A percentile compares a stretch with the other conserved stretches of the same genome.
Conservation (phyloP, 2,113 vertebrate genomes). For the Eira barbara region DNA sequence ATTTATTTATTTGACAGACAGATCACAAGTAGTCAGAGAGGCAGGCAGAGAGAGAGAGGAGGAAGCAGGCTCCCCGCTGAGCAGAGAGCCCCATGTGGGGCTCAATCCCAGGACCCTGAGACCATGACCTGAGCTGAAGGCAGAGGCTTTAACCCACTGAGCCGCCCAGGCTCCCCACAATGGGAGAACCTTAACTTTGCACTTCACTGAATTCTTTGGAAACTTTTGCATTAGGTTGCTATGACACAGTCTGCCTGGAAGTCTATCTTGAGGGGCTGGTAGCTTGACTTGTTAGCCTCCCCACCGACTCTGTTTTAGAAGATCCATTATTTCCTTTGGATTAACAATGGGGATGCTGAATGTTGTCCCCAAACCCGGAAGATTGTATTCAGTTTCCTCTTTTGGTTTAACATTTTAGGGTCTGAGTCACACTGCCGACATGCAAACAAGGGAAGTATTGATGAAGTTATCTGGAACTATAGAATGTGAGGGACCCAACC, state of each 20-base stretch:
- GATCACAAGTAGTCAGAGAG: too few species aligned
- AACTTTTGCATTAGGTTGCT: neutral
- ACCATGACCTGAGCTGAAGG: too few species aligned
- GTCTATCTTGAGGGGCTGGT: neutral
- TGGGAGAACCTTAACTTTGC: neutral
- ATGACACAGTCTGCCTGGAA: neutral
- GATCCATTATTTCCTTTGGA: neutral
- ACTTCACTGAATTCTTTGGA: neutral
- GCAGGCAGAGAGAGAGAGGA: too few species aligned
- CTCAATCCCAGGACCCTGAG: too few species aligned
- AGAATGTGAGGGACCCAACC: slow-evolving; percentile 97
- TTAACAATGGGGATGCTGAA: neutral
- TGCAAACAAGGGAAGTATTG: slow-evolving; percentile 91
- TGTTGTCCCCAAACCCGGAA: too few species aligned
- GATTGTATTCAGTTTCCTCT: neutral
- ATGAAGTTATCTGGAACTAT: slow-evolving; percentile 90
- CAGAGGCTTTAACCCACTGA: too few species aligned
- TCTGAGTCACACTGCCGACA: slow-evolving; percentile 87
- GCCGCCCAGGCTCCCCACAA: too few species aligned
- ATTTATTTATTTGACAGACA: too few species aligned
- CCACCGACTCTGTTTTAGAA: neutral
- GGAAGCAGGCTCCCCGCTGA: too few species aligned
- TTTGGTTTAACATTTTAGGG: slow-evolving; percentile 82
- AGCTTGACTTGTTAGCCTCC: neutral
- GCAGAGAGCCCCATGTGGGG: too few species aligned